Conservation (phyloP, 1,140 invertebrate genomes). For the Papilio glaucus region DNA sequence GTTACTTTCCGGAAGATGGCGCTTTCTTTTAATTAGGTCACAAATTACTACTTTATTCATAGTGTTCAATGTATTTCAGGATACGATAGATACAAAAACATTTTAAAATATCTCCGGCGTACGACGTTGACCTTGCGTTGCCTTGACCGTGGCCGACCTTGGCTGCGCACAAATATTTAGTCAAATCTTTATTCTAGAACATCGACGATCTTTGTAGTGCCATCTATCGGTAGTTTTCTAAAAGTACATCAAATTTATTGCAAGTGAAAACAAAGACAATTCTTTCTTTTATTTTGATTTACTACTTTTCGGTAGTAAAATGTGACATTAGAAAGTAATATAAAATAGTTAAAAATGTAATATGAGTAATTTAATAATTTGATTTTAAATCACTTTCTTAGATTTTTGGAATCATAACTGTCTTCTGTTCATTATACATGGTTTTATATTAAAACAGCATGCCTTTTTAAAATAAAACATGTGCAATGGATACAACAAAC, state of each 20-base stretch:
- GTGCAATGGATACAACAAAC: too few relatives aligned
- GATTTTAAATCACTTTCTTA: too few relatives aligned
- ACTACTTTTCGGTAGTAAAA: too few relatives aligned
- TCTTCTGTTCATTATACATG: too few relatives aligned
- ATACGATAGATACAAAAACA: not conserved
- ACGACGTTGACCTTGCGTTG: conserved; percentile 48
- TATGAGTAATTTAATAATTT: too few relatives aligned
- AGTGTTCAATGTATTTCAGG: not conserved
- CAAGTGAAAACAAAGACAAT: not conserved
- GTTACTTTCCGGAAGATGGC: not conserved
- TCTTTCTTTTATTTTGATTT: too few relatives aligned
- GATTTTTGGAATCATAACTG: too few relatives aligned
- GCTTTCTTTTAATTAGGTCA: not conserved
- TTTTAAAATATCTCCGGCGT: conserved; percentile 42
- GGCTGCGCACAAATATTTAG: conserved; percentile 8
- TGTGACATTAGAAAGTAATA: too few relatives aligned
- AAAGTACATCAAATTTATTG: too few relatives aligned
- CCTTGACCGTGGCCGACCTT: conserved; percentile 66
- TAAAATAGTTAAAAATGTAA: too few relatives aligned
- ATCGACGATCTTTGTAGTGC: conserved; percentile 40
- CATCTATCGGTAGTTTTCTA: conserved; percentile 43
- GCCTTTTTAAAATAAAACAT: too few relatives aligned
- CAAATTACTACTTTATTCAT: not conserved
- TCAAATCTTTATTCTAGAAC: conserved; percentile 50
- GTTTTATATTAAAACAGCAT: too few relatives aligned